These are phyloP conservation scores for Protomyctophum bolini DNA, from an alignment of 2,113 vertebrate genomes.

Conservation along the genomic window DNA sequence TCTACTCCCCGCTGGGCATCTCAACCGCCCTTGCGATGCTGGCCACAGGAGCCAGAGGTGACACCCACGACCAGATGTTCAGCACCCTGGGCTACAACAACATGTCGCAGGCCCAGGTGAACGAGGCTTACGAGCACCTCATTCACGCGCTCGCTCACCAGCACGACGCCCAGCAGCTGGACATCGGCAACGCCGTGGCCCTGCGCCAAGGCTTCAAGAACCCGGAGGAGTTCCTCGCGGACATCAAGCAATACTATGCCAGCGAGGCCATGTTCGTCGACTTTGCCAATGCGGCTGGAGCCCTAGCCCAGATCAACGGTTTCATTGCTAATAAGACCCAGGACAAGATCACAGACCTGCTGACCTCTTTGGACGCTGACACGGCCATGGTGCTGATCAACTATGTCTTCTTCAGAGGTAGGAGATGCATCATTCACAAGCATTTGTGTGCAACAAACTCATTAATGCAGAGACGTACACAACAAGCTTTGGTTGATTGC, in stretches of 20 bases:
- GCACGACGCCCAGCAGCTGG: slow-evolving; percentile 63
- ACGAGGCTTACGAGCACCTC: slow-evolving; percentile 68
- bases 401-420: slow-evolving; percentile 79
- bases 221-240: slow-evolving; percentile 59
- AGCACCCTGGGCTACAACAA: slow-evolving; percentile 70
- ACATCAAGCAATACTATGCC: slow-evolving; percentile 57
- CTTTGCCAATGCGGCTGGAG: slow-evolving; percentile 73
- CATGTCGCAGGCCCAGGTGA: slow-evolving; percentile 43
- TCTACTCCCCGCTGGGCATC: slow-evolving; percentile 79
- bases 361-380: slow-evolving; percentile 72
- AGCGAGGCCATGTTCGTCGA: slow-evolving; percentile 72
- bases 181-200: slow-evolving; percentile 66
- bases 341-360: slow-evolving; percentile 75
- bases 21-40: slow-evolving; percentile 69
- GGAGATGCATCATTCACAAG: slow-evolving; percentile 7
- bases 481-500: slow-evolving; percentile 38
- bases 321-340: slow-evolving; percentile 72
- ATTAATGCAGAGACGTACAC: too few species aligned
- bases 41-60: slow-evolving; percentile 56
- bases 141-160: slow-evolving; percentile 65
- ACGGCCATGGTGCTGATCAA: slow-evolving; percentile 80
- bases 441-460: not conserved
- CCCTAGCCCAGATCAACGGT: slow-evolving; percentile 72
- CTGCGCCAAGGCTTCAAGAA: slow-evolving; percentile 54
- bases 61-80: slow-evolving; percentile 73